phyloP scores from a whole-genome alignment of 2,888 invertebrate genomes.

The Cephalotes varians region DNA sequence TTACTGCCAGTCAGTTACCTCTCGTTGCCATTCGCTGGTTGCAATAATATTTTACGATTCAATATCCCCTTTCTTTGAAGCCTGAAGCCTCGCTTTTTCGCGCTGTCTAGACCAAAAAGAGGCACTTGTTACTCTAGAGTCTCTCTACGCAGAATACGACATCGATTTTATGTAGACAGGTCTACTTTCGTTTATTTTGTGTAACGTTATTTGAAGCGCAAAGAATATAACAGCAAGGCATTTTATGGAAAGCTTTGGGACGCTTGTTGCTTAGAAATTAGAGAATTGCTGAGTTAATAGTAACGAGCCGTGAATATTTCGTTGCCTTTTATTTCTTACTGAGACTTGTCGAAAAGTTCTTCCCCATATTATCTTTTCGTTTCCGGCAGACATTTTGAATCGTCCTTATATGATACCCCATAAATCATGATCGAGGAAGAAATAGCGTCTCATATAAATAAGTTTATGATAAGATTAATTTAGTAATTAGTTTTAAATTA shows the following conservation, averaged over 20 bases:
- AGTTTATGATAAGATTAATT: not conserved
- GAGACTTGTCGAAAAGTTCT: slow-evolving; percentile 31
- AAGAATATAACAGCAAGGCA: not conserved
- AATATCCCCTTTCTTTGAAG: not conserved
- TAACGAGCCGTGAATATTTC: not conserved
- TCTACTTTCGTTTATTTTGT: not conserved
- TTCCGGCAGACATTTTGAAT: slow-evolving; percentile 24
- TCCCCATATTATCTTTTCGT: slow-evolving; percentile 18
- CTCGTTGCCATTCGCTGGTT: slow-evolving; percentile 12
- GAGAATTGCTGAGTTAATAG: not conserved
- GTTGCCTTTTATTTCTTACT: not conserved
- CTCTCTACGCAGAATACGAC: not conserved
- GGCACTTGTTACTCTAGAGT: slow-evolving; percentile 21
- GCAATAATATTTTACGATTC: slow-evolving; percentile 39
- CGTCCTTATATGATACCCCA: not conserved
- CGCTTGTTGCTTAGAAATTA: not conserved
- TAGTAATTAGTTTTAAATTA: not conserved
- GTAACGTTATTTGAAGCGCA: not conserved
- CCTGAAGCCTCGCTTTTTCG: not conserved
- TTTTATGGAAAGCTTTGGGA: not conserved
- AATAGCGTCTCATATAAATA: not conserved
- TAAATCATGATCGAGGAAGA: not conserved
- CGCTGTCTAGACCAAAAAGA: not conserved
- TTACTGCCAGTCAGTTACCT: slow-evolving; percentile 45
- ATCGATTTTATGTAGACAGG: not conserved